Base-by-base conservation (phyloP, 1,140 invertebrate species). In the Centruroides vittatus region DNA sequence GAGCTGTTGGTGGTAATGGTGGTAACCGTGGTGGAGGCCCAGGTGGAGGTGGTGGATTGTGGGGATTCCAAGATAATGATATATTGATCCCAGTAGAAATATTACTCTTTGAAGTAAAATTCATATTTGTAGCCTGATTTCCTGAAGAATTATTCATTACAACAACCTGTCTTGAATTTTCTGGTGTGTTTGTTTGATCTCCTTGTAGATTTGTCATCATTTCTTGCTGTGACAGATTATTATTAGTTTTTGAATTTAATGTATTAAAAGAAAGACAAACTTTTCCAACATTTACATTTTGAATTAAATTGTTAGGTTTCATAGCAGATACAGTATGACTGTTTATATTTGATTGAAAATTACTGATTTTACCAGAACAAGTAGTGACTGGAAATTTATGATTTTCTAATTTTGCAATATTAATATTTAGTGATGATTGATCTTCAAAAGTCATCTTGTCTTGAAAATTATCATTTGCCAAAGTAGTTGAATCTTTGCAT, bases 41-140 rank as follows among this genome's bases (percentile, higher is more conserved):
- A 64, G 59, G 58, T 36, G 58, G 58, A 35, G 62, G 55, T 61
- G 58, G 60, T 12, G 59, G 59, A 63, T 55, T 66, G 61, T 59
- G 66, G 64, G 35, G 41, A 41, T 41, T 41, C 41, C 41, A 41
- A 6, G 41, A 6, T 41, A 41, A 5, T 41, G 41, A 41, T 3
- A 3, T 41, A 41, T 41, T 41, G 8, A 6, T 41, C 8, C 41
- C 41, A 41, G 41, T 5, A 41, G 41, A 41, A 6, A 41, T 41
- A 41, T 41, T 41, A 6, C 5, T 6, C 8, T 5, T 41, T 41
- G 41, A 41, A 8, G 41, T 41, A 41, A 6, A 8, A 8, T 41
- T 41, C 5, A 41, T 41, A 41, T 41, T 41, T 41, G 41, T 8
- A 41, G 41, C 8, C 41, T 41, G 41, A 41, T 41, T 41, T 41